Evolutionary conservation across 2,888 invertebrate species (phyloP).

Genomic region (Pterostichus niger): DNA sequence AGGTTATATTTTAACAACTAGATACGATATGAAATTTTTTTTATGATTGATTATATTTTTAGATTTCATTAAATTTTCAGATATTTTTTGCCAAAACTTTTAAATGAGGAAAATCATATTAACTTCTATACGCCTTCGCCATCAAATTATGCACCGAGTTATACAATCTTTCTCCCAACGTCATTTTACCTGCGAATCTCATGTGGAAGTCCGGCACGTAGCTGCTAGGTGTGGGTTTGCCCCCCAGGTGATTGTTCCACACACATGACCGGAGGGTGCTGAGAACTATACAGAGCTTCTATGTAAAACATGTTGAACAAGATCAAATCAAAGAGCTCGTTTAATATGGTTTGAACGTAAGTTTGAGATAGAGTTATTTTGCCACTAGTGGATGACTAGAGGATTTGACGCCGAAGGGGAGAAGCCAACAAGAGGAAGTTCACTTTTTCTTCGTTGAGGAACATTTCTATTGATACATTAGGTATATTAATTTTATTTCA

Average conservation of each 20-base stretch:
- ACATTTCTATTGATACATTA: neutral
- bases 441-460: neutral
- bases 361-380: constrained; percentile 67
- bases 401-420: neutral
- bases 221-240: constrained; percentile 70
- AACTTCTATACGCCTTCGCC: neutral
- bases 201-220: constrained; percentile 68
- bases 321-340: constrained; percentile 72
- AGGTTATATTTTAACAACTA: too few species aligned
- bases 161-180: constrained; percentile 16
- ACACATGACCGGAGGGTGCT: constrained; percentile 68
- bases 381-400: constrained; percentile 12
- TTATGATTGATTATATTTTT: too few species aligned
- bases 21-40: too few species aligned
- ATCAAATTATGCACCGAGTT: constrained; percentile 1
- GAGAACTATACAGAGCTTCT: constrained; percentile 70
- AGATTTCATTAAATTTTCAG: too few species aligned
- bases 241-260: constrained; percentile 70
- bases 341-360: constrained; percentile 70
- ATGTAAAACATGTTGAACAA: constrained; percentile 71
- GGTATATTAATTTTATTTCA: too few species aligned
- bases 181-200: constrained; percentile 69
- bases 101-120: constrained; percentile 2
- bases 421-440: neutral
- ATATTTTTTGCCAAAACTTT: too few species aligned